Percentiles rank a stretch among this genome's conserved stretches.
These are phyloP conservation scores for Hyla sarda DNA, from an alignment of 2,113 vertebrate species.

Conservation along the genomic window DNA sequence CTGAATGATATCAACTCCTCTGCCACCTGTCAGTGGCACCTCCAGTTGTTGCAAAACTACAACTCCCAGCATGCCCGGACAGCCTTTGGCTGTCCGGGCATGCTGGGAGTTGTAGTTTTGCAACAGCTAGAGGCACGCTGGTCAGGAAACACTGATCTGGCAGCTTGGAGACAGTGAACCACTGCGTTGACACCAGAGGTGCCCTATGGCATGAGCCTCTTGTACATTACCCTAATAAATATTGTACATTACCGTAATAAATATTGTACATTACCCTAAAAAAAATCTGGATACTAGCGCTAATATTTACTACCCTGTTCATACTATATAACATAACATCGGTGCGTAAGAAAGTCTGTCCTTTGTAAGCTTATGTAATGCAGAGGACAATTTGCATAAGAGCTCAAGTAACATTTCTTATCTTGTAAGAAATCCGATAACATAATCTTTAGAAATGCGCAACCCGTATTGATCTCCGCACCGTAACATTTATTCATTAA, in stretches of 20 bases:
- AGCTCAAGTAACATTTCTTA: background rate
- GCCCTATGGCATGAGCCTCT: too few relatives aligned
- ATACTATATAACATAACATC: background rate
- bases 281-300: background rate
- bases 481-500: constrained; percentile 13
- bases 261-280: background rate
- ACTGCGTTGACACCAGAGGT: too few relatives aligned
- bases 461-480: constrained; percentile 21
- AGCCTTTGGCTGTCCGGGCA: too few relatives aligned
- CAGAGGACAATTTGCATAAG: background rate
- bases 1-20: too few relatives aligned
- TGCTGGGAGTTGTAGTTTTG: too few relatives aligned
- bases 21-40: too few relatives aligned
- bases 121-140: too few relatives aligned
- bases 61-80: too few relatives aligned
- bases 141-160: too few relatives aligned
- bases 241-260: background rate
- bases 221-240: too few relatives aligned
- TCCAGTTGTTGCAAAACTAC: too few relatives aligned
- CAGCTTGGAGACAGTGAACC: too few relatives aligned
- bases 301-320: background rate
- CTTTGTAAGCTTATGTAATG: background rate
- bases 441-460: background rate
- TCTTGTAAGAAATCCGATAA: background rate
- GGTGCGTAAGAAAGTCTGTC: background rate